Conservation (phyloP, 2,888 invertebrate genomes). For the Phengaris arion region DNA sequence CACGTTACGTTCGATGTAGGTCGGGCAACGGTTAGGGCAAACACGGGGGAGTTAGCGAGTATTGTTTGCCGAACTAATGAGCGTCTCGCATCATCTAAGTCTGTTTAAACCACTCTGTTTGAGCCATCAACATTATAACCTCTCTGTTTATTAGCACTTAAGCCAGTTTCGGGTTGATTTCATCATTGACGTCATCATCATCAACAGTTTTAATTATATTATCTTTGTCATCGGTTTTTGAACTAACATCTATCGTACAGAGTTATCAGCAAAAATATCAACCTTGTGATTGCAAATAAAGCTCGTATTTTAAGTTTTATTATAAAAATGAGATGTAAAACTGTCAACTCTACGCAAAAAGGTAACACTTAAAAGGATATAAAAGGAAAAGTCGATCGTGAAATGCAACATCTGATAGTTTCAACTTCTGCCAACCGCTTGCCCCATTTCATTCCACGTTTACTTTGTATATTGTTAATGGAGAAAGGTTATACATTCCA, state of each 20-base stretch:
- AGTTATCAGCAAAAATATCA: no score
- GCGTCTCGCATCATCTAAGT: constrained; percentile 45
- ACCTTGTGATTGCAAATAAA: no score
- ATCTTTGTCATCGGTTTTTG: background rate
- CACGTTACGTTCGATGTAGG: constrained; percentile 31
- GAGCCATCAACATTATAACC: constrained; percentile 20
- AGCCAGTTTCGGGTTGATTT: constrained; percentile 3
- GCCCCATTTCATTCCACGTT: constrained; percentile 43
- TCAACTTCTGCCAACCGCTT: constrained; percentile 51
- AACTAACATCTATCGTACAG: no score
- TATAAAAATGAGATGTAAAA: no score
- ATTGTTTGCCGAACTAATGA: constrained; percentile 54
- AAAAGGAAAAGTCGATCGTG: constrained; percentile 50
- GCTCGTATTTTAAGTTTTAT: no score
- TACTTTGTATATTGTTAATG: constrained; percentile 30
- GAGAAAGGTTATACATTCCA: constrained; percentile 18
- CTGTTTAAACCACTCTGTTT: constrained; percentile 13
- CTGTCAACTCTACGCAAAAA: no score
- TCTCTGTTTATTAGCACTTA: constrained; percentile 25
- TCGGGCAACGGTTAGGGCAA: constrained; percentile 48
- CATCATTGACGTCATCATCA: background rate
- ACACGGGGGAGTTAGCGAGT: constrained; percentile 42
- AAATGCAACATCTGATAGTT: constrained; percentile 63
- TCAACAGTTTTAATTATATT: background rate
- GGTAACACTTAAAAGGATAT: constrained; percentile 12